Conservation (phyloP, 2,888 invertebrate species). For the Caenorhabditis becei region DNA sequence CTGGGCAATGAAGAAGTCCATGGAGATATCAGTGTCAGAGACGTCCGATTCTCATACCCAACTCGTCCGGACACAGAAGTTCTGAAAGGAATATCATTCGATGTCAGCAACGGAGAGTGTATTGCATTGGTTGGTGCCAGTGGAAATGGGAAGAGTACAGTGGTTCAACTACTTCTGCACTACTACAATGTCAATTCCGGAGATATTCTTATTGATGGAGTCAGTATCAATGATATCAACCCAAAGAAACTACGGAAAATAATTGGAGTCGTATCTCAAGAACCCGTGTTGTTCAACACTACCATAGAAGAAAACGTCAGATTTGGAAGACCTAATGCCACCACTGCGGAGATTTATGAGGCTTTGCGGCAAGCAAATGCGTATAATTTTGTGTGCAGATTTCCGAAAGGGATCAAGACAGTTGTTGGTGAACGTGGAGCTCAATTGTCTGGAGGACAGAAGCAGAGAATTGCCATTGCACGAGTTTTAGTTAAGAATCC, state of each 20-base stretch:
- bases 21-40: constrained; percentile 82
- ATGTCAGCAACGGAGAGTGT: constrained; percentile 69
- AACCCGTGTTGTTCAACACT: constrained; percentile 86
- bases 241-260: constrained; percentile 82
- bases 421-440: constrained; percentile 83
- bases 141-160: constrained; percentile 75
- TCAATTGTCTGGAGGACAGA: constrained; percentile 83
- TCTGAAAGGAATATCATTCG: constrained; percentile 70
- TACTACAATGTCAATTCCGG: constrained; percentile 68
- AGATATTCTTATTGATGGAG: constrained; percentile 82
- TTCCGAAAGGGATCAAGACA: constrained; percentile 82
- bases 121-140: constrained; percentile 73
- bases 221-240: constrained; percentile 82
- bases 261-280: constrained; percentile 82
- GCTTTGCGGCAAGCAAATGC: constrained; percentile 82
- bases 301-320: constrained; percentile 84
- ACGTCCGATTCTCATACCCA: constrained; percentile 83
- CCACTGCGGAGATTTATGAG: constrained; percentile 64
- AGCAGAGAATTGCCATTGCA: constrained; percentile 71
- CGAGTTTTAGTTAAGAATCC: constrained; percentile 62
- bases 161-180: constrained; percentile 69
- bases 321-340: constrained; percentile 76
- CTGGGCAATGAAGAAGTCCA: constrained; percentile 81
- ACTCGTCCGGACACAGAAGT: constrained; percentile 81
- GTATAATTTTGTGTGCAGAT: constrained; percentile 82